phyloP scores from a whole-genome alignment of 2,888 invertebrate species.

The Campoplex capitator region DNA sequence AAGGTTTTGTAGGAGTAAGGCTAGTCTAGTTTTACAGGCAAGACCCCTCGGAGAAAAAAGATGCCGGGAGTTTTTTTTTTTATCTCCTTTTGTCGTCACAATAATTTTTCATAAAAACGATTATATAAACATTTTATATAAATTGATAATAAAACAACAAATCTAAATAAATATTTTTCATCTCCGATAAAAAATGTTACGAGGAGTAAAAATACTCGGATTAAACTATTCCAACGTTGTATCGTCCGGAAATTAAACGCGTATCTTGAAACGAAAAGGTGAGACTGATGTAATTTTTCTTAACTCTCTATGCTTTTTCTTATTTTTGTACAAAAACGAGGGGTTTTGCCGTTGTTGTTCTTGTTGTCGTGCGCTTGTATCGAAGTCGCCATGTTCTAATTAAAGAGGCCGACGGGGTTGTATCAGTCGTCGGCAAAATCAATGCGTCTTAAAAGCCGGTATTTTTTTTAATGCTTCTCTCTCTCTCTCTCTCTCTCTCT shows the following conservation, averaged over 20 bases:
- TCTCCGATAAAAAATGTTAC: not conserved
- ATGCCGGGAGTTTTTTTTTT: not conserved
- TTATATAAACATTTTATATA: not conserved
- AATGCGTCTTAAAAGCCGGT: slow-evolving; percentile 73
- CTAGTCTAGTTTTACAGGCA: slow-evolving; percentile 78
- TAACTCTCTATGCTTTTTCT: not conserved
- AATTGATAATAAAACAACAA: not conserved
- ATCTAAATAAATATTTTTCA: not conserved
- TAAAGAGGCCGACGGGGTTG: slow-evolving; percentile 84
- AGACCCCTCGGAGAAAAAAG: slow-evolving; percentile 70
- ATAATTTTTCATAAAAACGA: not conserved
- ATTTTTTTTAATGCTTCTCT: not conserved
- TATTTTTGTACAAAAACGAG: slow-evolving; percentile 50
- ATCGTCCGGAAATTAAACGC: not conserved
- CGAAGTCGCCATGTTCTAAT: slow-evolving; percentile 84
- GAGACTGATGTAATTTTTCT: slow-evolving; percentile 10
- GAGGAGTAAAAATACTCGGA: not conserved
- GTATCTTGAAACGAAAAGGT: slow-evolving; percentile 1
- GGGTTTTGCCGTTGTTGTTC: slow-evolving; percentile 82
- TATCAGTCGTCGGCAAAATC: slow-evolving; percentile 84
- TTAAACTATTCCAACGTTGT: not conserved
- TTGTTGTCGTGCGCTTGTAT: slow-evolving; percentile 84
- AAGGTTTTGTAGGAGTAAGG: slow-evolving; percentile 71
- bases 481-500: not conserved
- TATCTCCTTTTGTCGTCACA: not conserved